Evolutionary conservation across 2,113 vertebrate genomes (phyloP).

Genomic region (Oostethus manadensis): DNA sequence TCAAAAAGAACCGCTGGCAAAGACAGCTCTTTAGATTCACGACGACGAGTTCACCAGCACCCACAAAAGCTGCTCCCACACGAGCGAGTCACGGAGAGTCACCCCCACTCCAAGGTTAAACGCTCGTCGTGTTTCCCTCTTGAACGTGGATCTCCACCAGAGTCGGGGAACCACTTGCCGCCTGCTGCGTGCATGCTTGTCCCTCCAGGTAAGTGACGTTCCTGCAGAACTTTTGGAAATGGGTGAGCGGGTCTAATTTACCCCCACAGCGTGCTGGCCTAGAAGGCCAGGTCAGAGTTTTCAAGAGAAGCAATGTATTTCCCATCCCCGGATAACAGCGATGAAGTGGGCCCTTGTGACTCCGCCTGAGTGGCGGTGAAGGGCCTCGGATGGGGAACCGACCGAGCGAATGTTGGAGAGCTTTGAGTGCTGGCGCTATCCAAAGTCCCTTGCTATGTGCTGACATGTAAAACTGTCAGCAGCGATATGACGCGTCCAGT

Average conservation of each 20-base stretch:
- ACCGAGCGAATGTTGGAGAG: constrained; percentile 8
- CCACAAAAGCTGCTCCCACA: constrained; percentile 40
- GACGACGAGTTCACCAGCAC: constrained; percentile 23
- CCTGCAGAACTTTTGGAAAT: constrained; percentile 24
- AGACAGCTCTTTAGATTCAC: constrained; percentile 26
- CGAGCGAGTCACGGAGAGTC: constrained; percentile 47
- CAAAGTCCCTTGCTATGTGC: not conserved
- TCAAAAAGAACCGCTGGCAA: constrained; percentile 39
- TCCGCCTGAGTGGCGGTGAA: constrained; percentile 65
- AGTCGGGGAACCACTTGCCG: constrained; percentile 43
- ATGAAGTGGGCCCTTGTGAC: constrained; percentile 66
- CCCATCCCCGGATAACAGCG: constrained; percentile 55
- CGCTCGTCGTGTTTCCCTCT: constrained; percentile 35
- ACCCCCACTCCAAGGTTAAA: constrained; percentile 54
- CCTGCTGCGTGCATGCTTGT: constrained; percentile 24
- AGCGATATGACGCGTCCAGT: not conserved
- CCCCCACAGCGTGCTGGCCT: constrained; percentile 47
- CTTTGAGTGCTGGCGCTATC: not conserved
- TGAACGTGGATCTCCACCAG: constrained; percentile 43
- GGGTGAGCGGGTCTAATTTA: constrained; percentile 63
- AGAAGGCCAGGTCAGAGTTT: constrained; percentile 73
- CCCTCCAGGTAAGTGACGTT: constrained; percentile 29
- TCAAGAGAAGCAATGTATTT: constrained; percentile 65
- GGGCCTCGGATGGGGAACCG: constrained; percentile 51
- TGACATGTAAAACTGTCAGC: not conserved